Evolutionary conservation across 1,140 invertebrate genomes (phyloP).

Genomic region (Anadara kagoshimensis): DNA sequence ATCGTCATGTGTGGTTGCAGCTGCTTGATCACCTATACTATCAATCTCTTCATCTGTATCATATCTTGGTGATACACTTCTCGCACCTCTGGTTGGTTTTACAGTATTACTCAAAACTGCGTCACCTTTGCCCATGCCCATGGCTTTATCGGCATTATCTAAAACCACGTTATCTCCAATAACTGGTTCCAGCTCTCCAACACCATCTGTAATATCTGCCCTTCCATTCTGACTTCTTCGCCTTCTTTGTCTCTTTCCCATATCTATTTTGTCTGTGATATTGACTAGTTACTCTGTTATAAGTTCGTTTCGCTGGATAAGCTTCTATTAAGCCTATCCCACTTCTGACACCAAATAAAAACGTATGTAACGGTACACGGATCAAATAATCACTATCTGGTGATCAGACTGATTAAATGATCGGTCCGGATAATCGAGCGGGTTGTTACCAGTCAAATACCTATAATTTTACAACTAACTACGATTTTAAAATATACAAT

Average conservation of each 20-base stretch:
- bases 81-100: too few relatives aligned
- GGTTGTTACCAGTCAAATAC: too few relatives aligned
- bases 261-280: background rate
- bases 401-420: too few relatives aligned
- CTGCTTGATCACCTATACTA: background rate
- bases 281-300: too few relatives aligned
- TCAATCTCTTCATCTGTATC: background rate
- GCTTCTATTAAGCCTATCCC: background rate
- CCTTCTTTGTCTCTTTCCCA: background rate
- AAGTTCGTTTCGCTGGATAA: conserved; percentile 3
- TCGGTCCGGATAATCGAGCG: too few relatives aligned
- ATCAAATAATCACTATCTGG: too few relatives aligned
- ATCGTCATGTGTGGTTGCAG: background rate
- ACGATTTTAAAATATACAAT: too few relatives aligned
- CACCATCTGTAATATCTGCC: background rate
- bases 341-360: conserved; percentile 2
- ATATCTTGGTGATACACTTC: background rate
- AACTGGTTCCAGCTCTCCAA: background rate
- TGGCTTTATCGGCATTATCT: background rate
- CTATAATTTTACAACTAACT: too few relatives aligned
- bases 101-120: too few relatives aligned
- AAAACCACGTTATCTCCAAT: background rate
- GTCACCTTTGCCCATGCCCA: background rate
- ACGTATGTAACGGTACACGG: too few relatives aligned
- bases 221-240: background rate